phyloP scores from a whole-genome alignment of 2,888 invertebrate genomes.

The Lepidocyrtinus sp. region DNA sequence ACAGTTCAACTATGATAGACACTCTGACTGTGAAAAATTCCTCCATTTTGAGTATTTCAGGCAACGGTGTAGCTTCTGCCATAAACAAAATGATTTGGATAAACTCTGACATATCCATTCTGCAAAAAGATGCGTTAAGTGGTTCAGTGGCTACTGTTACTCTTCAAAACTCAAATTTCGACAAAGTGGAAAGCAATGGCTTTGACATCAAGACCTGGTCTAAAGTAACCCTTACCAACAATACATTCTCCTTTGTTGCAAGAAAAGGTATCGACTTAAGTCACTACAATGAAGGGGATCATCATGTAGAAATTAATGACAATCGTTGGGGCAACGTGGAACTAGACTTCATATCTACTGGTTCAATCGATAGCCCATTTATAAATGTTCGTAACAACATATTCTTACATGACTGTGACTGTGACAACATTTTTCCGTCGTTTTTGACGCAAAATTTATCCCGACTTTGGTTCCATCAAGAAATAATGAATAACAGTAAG shows the following conservation, averaged over 20 bases:
- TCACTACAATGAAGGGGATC: slow-evolving; percentile 71
- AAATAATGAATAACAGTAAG: slow-evolving; percentile 63
- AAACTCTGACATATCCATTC: slow-evolving; percentile 46
- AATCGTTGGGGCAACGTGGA: slow-evolving; percentile 75
- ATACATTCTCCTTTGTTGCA: slow-evolving; percentile 78
- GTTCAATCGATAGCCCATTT: slow-evolving; percentile 50
- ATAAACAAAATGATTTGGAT: slow-evolving; percentile 63
- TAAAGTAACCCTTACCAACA: slow-evolving; percentile 78
- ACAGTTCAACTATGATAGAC: slow-evolving; percentile 77
- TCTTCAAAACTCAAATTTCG: slow-evolving; percentile 73
- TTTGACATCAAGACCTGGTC: slow-evolving; percentile 80
- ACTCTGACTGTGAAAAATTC: slow-evolving; percentile 59
- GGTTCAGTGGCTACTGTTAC: slow-evolving; percentile 55
- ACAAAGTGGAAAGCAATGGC: slow-evolving; percentile 76
- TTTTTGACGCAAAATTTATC: slow-evolving; percentile 61
- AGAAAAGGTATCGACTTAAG: slow-evolving; percentile 74
- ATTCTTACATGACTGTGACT: slow-evolving; percentile 61
- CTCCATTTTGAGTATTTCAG: slow-evolving; percentile 48
- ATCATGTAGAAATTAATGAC: slow-evolving; percentile 75
- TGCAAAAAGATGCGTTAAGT: slow-evolving; percentile 60
- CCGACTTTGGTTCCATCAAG: slow-evolving; percentile 64
- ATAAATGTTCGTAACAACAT: slow-evolving; percentile 62
- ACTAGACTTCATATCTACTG: slow-evolving; percentile 66
- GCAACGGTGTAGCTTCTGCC: slow-evolving; percentile 62
- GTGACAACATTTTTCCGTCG: slow-evolving; percentile 53